Evolutionary conservation across 2,888 invertebrate species (phyloP).

Genomic region (Coelinius sp.): DNA sequence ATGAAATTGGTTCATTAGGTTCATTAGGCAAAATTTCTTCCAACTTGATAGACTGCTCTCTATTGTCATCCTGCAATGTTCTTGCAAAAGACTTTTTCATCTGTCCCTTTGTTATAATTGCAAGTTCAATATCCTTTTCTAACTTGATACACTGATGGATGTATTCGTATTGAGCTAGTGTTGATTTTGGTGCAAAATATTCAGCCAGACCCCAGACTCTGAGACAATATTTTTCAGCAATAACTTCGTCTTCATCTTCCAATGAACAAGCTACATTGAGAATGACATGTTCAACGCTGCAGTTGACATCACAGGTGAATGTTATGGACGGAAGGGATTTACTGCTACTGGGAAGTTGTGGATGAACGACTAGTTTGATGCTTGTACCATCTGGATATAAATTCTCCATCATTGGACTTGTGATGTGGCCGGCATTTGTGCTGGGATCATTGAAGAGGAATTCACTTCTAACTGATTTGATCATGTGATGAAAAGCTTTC

Average conservation of each 20-base stretch:
- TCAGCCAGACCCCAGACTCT: conserved; percentile 91
- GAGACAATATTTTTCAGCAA: conserved; percentile 75
- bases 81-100: conserved; percentile 82
- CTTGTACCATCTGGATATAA: conserved; percentile 85
- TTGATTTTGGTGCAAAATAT: conserved; percentile 87
- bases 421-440: conserved; percentile 90
- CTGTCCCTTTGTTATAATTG: conserved; percentile 73
- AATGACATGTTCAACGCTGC: conserved; percentile 88
- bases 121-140: conserved; percentile 87
- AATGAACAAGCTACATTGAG: conserved; percentile 86
- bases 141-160: conserved; percentile 94
- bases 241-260: conserved; percentile 80
- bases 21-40: conserved; percentile 87
- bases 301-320: conserved; percentile 94
- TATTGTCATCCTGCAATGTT: conserved; percentile 86
- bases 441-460: conserved; percentile 82
- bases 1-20: conserved; percentile 81
- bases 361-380: conserved; percentile 89
- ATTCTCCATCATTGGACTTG: conserved; percentile 89
- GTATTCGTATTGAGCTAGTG: conserved; percentile 91
- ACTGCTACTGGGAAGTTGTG: conserved; percentile 73
- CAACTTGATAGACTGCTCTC: conserved; percentile 81
- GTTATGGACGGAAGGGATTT: conserved; percentile 79
- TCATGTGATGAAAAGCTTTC: conserved; percentile 86
- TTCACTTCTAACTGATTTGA: conserved; percentile 82